Evolutionary conservation across 2,888 invertebrate species (phyloP).

Genomic region (Polia nebulosa): DNA sequence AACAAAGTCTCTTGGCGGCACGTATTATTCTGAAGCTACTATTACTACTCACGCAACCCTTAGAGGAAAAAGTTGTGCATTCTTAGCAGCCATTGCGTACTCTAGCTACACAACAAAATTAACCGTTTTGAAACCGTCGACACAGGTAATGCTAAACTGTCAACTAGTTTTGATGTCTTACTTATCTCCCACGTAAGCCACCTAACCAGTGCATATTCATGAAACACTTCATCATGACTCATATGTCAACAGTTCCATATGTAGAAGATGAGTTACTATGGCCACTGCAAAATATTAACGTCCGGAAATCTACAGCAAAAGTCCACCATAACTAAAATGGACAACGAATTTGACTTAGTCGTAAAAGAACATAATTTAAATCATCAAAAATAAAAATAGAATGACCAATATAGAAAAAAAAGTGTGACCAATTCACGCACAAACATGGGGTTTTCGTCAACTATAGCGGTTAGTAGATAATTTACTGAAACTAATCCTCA

Average conservation of each 20-base stretch:
- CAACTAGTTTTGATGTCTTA: conserved; percentile 24
- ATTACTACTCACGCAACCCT: not conserved
- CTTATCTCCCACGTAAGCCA: conserved; percentile 19
- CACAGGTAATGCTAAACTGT: conserved; percentile 22
- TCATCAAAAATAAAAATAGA: conserved; percentile 4
- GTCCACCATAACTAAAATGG: conserved; percentile 1
- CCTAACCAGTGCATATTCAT: conserved; percentile 31
- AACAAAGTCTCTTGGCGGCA: no score
- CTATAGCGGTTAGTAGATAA: conserved; percentile 41
- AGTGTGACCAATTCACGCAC: conserved; percentile 18
- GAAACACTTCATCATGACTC: conserved; percentile 14
- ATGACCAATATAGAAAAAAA: conserved; percentile 14
- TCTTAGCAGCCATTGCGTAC: not conserved
- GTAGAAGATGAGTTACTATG: not conserved
- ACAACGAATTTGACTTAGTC: conserved; percentile 24
- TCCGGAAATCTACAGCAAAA: not conserved
- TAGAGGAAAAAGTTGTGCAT: not conserved
- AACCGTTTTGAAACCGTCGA: not conserved
- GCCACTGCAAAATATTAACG: no score
- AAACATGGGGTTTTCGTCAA: conserved; percentile 42
- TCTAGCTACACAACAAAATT: not conserved
- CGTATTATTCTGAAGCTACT: not conserved
- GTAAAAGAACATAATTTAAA: conserved; percentile 6
- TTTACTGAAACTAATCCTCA: conserved; percentile 65
- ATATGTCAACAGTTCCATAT: not conserved